Conservation (phyloP, 2,797 vertebrate species). For the Chanos chanos region DNA sequence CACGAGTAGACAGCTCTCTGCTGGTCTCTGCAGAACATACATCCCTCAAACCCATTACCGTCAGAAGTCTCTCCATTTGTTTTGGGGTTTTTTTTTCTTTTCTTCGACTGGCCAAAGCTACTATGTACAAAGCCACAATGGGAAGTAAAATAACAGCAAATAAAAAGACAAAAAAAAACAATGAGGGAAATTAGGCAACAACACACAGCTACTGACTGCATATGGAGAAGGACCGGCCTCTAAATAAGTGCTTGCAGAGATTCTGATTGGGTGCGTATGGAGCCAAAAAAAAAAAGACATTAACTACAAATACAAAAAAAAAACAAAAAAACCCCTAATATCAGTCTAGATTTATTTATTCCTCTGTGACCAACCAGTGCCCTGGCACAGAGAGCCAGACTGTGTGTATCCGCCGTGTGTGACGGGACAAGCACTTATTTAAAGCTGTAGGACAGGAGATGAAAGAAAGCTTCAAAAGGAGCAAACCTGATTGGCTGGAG, state of each 20-base stretch:
- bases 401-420: too few relatives aligned
- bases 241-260: conserved; percentile 76
- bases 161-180: conserved; percentile 66
- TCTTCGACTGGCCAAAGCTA: too few relatives aligned
- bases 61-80: too few relatives aligned
- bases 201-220: conserved; percentile 83
- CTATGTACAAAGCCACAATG: too few relatives aligned
- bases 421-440: conserved; percentile 95
- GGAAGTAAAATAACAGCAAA: too few relatives aligned
- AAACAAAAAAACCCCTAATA: neutral
- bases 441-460: conserved; percentile 90
- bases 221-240: conserved; percentile 88
- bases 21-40: too few relatives aligned
- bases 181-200: conserved; percentile 74
- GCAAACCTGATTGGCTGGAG: conserved; percentile 99
- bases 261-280: neutral
- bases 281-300: neutral
- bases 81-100: too few relatives aligned
- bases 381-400: too few relatives aligned
- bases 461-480: conserved; percentile 99
- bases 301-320: neutral
- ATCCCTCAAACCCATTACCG: too few relatives aligned
- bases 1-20: too few relatives aligned
- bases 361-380: neutral
- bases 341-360: neutral